Conservation (phyloP, 2,113 vertebrate genomes). For the Pterophyllum scalare region DNA sequence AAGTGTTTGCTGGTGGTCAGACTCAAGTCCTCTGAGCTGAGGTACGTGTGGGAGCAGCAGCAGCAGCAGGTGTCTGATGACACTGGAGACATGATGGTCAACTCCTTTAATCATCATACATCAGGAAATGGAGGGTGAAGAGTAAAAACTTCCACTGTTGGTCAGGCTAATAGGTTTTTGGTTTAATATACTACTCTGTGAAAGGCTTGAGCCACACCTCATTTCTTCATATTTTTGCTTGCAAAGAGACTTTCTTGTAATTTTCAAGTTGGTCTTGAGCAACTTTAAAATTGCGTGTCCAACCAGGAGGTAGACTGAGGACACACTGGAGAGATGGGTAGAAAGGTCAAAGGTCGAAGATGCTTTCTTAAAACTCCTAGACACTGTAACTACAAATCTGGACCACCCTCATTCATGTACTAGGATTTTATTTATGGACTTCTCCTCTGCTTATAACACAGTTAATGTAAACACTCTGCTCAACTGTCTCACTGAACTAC, state of each 20-base stretch:
- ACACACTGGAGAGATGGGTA: no score
- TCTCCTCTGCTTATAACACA: no score
- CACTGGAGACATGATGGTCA: conserved; percentile 28
- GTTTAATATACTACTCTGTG: not conserved
- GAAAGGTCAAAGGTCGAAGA: no score
- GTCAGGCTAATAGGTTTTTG: rapidly evolving
- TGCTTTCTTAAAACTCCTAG: no score
- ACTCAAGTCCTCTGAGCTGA: conserved; percentile 59
- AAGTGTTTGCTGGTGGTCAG: conserved; percentile 27
- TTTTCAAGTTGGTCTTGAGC: not conserved
- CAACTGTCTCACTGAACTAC: no score
- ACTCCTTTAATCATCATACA: conserved; percentile 58
- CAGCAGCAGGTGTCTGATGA: conserved; percentile 76
- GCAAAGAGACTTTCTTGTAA: not conserved
- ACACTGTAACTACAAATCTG: no score
- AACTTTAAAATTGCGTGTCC: no score
- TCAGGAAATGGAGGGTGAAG: not conserved
- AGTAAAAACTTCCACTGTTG: rapidly evolving
- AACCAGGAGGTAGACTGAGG: no score
- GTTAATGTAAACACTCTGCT: no score
- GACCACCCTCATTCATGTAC: no score
- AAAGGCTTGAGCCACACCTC: not conserved
- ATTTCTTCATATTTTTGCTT: not conserved
- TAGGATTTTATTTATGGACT: no score
- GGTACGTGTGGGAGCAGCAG: conserved; percentile 70